phyloP scores from a whole-genome alignment of 1,140 invertebrate species.

The Ceratina australensis region DNA sequence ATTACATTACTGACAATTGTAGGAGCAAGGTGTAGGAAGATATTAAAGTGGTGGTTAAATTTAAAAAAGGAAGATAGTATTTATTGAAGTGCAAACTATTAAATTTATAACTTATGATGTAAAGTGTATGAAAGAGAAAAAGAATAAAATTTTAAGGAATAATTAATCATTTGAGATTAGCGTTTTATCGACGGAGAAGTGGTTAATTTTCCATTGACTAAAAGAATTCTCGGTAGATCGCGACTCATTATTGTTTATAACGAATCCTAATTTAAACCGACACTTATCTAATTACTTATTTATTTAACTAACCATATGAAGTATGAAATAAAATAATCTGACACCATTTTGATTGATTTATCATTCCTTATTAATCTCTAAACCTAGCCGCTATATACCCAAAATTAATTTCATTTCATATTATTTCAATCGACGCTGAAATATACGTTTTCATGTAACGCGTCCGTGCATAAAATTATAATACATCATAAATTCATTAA shows the following conservation, averaged over 20 bases:
- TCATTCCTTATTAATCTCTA: neutral
- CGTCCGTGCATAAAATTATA: neutral
- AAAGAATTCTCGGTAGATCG: conserved; percentile 51
- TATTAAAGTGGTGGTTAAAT: too few species aligned
- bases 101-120: too few species aligned
- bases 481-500: neutral
- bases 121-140: neutral
- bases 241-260: conserved; percentile 30
- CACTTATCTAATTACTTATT: too few species aligned
- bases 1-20: too few species aligned
- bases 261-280: neutral
- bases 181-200: conserved; percentile 49
- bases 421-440: too few species aligned
- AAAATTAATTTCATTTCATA: neutral
- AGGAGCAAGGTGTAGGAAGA: too few species aligned
- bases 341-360: neutral
- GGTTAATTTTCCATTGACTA: conserved; percentile 39
- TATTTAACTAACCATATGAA: too few species aligned
- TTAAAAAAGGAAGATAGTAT: too few species aligned
- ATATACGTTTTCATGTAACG: neutral
- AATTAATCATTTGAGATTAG: conserved; percentile 1
- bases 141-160: neutral
- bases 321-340: too few species aligned
- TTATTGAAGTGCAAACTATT: too few species aligned
- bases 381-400: neutral